Conservation (phyloP, 2,797 vertebrate species). For the Etheostoma nigrum region DNA sequence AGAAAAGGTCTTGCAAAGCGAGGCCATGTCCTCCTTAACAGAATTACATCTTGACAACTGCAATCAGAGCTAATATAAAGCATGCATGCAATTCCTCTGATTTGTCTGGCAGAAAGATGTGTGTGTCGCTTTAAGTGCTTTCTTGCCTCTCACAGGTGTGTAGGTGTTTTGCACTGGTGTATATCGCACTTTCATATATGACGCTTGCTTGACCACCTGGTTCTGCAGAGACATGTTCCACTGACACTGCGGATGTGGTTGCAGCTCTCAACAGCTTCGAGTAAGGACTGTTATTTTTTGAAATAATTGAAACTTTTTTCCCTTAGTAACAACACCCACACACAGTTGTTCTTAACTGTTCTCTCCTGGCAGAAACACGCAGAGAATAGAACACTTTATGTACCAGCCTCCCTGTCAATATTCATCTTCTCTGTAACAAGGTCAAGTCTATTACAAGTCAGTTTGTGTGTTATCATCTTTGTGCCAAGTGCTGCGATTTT, state of each 20-base stretch:
- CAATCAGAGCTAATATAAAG: conserved; percentile 8
- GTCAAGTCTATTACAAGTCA: conserved; percentile 4
- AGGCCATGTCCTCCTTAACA: neutral
- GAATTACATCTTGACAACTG: neutral
- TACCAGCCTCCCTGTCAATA: neutral
- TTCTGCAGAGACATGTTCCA: neutral
- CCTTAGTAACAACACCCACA: conserved; percentile 27
- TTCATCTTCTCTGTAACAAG: conserved; percentile 3
- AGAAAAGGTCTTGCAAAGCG: no score
- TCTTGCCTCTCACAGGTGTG: neutral
- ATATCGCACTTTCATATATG: neutral
- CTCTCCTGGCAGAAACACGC: conserved; percentile 8
- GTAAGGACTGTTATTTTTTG: no score
- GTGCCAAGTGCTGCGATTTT: neutral
- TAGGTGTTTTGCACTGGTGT: neutral
- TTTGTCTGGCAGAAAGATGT: neutral
- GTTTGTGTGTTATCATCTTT: neutral
- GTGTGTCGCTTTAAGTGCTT: neutral
- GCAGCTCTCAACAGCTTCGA: neutral
- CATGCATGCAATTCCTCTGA: no score
- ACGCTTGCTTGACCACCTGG: neutral
- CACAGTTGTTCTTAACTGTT: conserved; percentile 5
- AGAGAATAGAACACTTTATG: neutral
- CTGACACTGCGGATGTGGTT: neutral
- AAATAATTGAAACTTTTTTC: conserved; percentile 25